Evolutionary conservation across 2,888 invertebrate genomes (phyloP).

Genomic region (Pseudococcus viburni): DNA sequence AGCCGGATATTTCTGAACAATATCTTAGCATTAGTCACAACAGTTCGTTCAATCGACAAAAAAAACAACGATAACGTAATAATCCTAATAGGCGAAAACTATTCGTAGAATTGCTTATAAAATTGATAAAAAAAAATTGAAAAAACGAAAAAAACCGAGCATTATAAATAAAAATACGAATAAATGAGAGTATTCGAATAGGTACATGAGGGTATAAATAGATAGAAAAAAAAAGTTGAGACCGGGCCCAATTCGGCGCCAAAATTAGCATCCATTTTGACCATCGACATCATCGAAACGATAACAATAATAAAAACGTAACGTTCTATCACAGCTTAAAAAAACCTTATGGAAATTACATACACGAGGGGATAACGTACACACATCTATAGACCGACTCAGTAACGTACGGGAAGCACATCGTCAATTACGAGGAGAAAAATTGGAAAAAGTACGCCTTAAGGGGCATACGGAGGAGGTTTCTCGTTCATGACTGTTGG

Average conservation of each 20-base stretch:
- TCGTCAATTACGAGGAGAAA: background rate
- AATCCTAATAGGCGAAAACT: background rate
- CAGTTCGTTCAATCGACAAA: background rate
- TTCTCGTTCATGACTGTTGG: background rate
- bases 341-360: background rate
- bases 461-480: constrained; percentile 31
- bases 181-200: constrained; percentile 14
- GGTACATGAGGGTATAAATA: background rate
- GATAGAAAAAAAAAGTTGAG: background rate
- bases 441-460: background rate
- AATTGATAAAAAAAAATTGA: background rate
- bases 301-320: constrained; percentile 25
- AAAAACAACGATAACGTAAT: constrained; percentile 2
- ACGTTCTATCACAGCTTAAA: constrained; percentile 51
- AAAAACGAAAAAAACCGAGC: background rate
- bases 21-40: background rate
- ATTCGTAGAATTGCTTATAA: background rate
- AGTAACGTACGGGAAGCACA: constrained; percentile 43
- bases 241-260: background rate
- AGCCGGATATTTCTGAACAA: background rate
- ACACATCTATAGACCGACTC: background rate
- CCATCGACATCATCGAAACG: constrained; percentile 6
- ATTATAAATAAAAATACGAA: background rate
- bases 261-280: background rate
- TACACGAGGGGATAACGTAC: background rate